phyloP scores from a whole-genome alignment of 2,888 invertebrate species.

The Myopa tessellatipennis region DNA sequence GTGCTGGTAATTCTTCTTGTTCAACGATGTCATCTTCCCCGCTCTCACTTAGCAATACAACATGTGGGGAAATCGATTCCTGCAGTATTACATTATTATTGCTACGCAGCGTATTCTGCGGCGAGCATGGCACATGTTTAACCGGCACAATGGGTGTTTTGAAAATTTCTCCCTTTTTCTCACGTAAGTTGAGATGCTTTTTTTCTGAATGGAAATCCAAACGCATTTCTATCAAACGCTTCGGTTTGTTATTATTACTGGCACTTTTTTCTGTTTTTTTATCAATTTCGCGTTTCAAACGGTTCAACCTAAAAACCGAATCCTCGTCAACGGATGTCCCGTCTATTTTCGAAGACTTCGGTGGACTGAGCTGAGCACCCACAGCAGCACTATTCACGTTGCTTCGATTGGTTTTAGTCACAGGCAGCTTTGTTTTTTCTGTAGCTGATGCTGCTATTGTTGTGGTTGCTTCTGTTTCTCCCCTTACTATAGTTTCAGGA shows the following conservation, averaged over 20 bases:
- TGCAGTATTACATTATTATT: not conserved
- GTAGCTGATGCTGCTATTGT: not conserved
- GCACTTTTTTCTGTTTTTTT: conserved; percentile 41
- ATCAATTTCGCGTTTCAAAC: conserved; percentile 54
- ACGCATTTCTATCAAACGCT: conserved; percentile 48
- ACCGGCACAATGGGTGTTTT: conserved; percentile 54
- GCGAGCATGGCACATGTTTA: conserved; percentile 44
- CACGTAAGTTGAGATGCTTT: conserved; percentile 46
- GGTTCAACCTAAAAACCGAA: conserved; percentile 54
- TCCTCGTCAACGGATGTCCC: conserved; percentile 50
- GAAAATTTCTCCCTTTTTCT: conserved; percentile 51
- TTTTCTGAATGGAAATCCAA: conserved; percentile 49
- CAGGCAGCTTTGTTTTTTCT: not conserved
- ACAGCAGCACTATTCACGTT: not conserved
- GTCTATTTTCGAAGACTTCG: conserved; percentile 43
- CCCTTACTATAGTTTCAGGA: not conserved
- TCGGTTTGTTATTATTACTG: conserved; percentile 9
- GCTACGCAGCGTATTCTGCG: not conserved
- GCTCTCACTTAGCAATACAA: not conserved
- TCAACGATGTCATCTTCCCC: not conserved
- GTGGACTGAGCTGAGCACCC: conserved; percentile 16
- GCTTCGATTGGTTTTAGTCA: not conserved
- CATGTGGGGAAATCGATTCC: not conserved
- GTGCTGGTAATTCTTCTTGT: not conserved
- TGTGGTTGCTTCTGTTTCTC: not conserved